Evolutionary conservation across 2,113 vertebrate species (phyloP), one percentile per base, ranked within the genome.

Genomic region (Tenrec ecaudatus): DNA sequence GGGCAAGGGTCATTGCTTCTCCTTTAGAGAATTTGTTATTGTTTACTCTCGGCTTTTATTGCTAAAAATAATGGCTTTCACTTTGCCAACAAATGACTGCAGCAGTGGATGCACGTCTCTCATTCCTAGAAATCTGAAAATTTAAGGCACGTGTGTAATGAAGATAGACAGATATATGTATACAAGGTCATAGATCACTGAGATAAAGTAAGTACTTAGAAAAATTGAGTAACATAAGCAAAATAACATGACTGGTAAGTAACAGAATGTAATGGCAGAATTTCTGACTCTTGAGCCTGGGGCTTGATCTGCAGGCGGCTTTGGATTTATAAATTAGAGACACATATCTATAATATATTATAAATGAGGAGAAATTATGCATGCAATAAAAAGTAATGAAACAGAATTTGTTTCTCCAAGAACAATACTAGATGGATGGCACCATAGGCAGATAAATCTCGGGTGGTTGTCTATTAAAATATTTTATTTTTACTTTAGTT

Each of bases 211-310:
- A 16, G 29, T 79, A 82, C 20, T 78, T 53, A 53, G 47, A 53
- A 53, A 53, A 53, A 22, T 14, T 91, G 53, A 83, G 3, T 47
- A 68, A 36, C 43, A 66, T 85, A 81, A 83, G 40, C 11, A 90
- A 86, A 69, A 82, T 47, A 6, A 60, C n/a, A 89, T 10, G 82
- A 78, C 2, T 36, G n/a, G 3, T 82, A 86, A 81, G 20, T 62
- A 87, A 11, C 11, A 91, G 8, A 93, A 92, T 78, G 93, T 88
- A 90, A 88, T 93, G 82, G 14, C 17, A 93, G 25, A 95, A 66
- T 76, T 93, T 94, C 53, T 94, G 22, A 58, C 20, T 58, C 84
- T 64, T 91, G 60, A 76, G 4, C 3, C 40, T 33, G 6, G 12
- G 10, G 38, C 36, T 81, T 79, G n/a, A 88, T 17, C 25, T 90